These are phyloP conservation scores for Smittia sp. DNA, from an alignment of 2,888 invertebrate genomes.

Conservation along the genomic window DNA sequence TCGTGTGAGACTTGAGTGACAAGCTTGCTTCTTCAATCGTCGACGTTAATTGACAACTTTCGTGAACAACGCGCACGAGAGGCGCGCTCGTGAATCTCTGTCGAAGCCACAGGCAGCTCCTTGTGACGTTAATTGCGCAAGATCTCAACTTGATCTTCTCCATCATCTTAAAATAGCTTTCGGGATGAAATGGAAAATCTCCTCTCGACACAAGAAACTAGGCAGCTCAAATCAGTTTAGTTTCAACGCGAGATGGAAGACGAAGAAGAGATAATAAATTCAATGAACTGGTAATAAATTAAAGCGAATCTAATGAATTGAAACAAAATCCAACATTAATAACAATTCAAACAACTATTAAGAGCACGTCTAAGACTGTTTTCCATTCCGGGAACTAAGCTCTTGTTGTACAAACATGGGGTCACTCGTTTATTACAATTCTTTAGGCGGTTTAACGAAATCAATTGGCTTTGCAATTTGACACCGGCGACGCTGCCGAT, in stretches of 20 bases:
- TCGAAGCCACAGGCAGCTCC: background rate
- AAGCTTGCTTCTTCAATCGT: background rate
- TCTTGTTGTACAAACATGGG: background rate
- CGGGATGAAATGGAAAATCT: background rate
- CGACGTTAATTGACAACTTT: conserved; percentile 12
- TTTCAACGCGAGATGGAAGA: background rate
- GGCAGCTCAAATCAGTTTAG: conserved; percentile 11
- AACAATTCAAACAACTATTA: background rate
- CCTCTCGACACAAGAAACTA: background rate
- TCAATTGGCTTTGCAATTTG: background rate
- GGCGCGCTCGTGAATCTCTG: background rate
- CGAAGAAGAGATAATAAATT: background rate
- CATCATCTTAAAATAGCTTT: background rate
- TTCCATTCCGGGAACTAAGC: background rate
- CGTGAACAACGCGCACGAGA: background rate
- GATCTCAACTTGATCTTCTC: conserved; percentile 9
- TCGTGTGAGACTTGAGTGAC: background rate
- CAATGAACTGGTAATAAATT: conserved; percentile 27
- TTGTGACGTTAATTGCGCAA: conserved; percentile 14
- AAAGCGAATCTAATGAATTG: conserved; percentile 25
- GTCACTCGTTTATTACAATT: background rate
- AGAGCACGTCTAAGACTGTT: background rate
- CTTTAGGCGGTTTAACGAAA: background rate
- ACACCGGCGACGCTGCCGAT: background rate
- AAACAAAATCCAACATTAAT: conserved; percentile 20